phyloP scores from a whole-genome alignment of 2,888 invertebrate species.

The Lasioglossum marginatum region DNA sequence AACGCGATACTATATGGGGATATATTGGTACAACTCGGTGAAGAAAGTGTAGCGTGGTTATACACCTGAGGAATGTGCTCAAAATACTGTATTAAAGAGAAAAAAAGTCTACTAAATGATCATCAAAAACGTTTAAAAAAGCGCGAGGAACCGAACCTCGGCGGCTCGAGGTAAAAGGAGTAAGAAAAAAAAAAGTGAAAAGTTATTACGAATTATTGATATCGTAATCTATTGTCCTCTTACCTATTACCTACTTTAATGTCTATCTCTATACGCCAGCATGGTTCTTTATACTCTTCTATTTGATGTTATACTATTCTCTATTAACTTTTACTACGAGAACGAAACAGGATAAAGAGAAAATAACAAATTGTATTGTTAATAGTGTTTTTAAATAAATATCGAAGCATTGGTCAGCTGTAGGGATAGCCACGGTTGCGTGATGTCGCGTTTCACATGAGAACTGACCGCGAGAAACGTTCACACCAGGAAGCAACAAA shows the following conservation, averaged over 20 bases:
- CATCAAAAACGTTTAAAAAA: constrained; percentile 75
- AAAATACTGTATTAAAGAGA: constrained; percentile 83
- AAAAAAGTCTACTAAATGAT: constrained; percentile 80
- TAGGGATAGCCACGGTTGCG: constrained; percentile 67
- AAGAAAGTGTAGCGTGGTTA: constrained; percentile 84
- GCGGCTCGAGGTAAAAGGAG: constrained; percentile 56
- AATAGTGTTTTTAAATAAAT: constrained; percentile 77
- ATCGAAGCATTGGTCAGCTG: constrained; percentile 78
- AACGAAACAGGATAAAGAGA: constrained; percentile 7
- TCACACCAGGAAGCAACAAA: constrained; percentile 2
- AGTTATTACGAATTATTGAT: constrained; percentile 81
- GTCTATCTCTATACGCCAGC: constrained; percentile 82
- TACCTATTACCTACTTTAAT: constrained; percentile 83
- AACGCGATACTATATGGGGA: constrained; percentile 42
- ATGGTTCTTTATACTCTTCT: constrained; percentile 83
- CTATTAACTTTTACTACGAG: constrained; percentile 81
- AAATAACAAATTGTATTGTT: constrained; percentile 71
- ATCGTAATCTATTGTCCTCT: constrained; percentile 83
- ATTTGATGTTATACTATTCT: constrained; percentile 83
- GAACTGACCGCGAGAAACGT: constrained; percentile 41
- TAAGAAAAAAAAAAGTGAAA: constrained; percentile 70
- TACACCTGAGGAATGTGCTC: constrained; percentile 84
- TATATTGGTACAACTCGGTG: constrained; percentile 84
- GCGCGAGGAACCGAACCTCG: constrained; percentile 77
- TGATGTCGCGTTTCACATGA: constrained; percentile 65